Evolutionary conservation across 35 echinoderm and acorn worm species (phyloP), one percentile per base, ranked within the genome.

Genomic region (Amphiura filiformis): DNA sequence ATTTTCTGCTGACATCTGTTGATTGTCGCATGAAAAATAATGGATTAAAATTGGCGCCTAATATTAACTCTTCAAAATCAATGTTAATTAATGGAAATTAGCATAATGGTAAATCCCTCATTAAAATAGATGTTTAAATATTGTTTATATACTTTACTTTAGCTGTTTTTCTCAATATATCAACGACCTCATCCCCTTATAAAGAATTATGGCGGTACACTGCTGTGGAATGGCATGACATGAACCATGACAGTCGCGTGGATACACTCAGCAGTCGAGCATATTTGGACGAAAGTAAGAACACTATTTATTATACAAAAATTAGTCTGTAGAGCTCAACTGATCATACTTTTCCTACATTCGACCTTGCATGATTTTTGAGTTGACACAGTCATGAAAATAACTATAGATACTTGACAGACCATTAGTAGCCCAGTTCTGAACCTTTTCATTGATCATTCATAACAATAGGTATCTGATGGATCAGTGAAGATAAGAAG

Each of bases 201-300:
- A 39, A 39, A 13, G 82, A 78, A 11, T 32, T 86, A 28, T 96
- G 94, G 94, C 93, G 86, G 56, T 96, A 96, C 56, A 90, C 93
- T 61, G 86, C 87, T 39, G 84, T 96, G 0, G 40, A 61, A 1
- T 96, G 92, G 86, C 39, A 56, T 15, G 94, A 96, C 39, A 86
- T 89, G 34, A 91, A 96, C 65, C 80, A 86, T 0, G 94, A 96
- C 39, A 91, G 94, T 20, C 77, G 81, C 26, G 90, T 86, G 81
- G 94, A 96, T 39, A 91, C 94, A 22, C 56, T 96, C 76, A 93
- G 90, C 17, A 77, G 87, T 13, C 75, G 94, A 47, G 82, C 91
- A 36, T 70, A 89, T 13, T 77, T 93, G 1, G 77, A 77, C 12
- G 18, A 57, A 32, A 49, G 91, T 93, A 80, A 93, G 56, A 31